A percentile compares a stretch with the other conserved stretches of the same genome.
Conservation (phyloP, 1,140 invertebrate species). For the Nebria ingens region DNA sequence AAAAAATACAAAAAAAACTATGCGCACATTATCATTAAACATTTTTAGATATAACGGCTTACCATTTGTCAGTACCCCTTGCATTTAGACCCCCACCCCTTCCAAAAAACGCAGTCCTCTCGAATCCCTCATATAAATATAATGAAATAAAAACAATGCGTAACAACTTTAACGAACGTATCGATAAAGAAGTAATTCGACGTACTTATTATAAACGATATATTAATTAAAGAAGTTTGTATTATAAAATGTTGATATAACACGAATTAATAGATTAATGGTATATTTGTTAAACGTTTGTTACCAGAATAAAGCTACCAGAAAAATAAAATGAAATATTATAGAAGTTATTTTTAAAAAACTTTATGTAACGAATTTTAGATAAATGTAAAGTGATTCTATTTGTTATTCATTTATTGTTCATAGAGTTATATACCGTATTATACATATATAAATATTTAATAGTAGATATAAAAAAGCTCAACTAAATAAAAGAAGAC, state of each 20-base stretch:
- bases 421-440: slow-evolving; percentile 13
- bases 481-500: slow-evolving; percentile 21
- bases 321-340: too few relatives aligned
- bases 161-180: neutral
- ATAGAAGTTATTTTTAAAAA: slow-evolving; percentile 13
- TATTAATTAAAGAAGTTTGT: neutral
- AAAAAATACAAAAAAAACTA: neutral
- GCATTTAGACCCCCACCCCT: neutral
- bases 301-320: too few relatives aligned
- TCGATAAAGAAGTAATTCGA: slow-evolving; percentile 9
- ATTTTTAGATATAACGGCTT: neutral
- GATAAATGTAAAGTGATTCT: slow-evolving; percentile 12
- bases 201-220: slow-evolving; percentile 2
- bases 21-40: neutral
- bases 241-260: slow-evolving; percentile 10
- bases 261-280: slow-evolving; percentile 15
- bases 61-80: neutral
- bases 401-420: slow-evolving; percentile 10
- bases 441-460: slow-evolving; percentile 15
- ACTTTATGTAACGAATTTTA: slow-evolving; percentile 12
- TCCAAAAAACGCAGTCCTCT: neutral
- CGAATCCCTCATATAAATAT: neutral
- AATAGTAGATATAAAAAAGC: slow-evolving; percentile 17
- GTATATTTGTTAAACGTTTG: slow-evolving; percentile 14
- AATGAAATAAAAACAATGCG: neutral